Evolutionary conservation across 2,797 vertebrate genomes (phyloP).

Genomic region (Chaenodraco wilsoni): DNA sequence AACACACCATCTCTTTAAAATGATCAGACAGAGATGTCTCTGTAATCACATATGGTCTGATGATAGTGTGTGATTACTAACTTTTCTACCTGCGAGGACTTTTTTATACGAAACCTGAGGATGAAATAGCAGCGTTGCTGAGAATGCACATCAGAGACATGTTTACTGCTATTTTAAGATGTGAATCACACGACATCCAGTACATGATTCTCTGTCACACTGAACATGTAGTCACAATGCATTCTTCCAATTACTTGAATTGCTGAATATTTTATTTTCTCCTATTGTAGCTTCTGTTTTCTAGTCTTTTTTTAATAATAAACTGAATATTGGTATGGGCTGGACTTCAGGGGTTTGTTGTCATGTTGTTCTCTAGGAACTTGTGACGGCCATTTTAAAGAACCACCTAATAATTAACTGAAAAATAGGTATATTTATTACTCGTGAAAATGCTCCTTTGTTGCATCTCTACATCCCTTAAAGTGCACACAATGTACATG

Average conservation of each 20-base stretch:
- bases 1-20: constrained; percentile 49
- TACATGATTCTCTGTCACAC: not conserved
- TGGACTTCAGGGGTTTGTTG: not conserved
- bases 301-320: not conserved
- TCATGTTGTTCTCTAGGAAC: not conserved
- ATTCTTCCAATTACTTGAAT: not conserved
- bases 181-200: not conserved
- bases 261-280: not conserved
- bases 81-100: constrained; percentile 34
- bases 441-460: not conserved
- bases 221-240: not conserved
- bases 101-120: constrained; percentile 22
- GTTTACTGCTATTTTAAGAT: constrained; percentile 32
- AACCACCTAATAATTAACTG: not conserved
- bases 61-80: constrained; percentile 40
- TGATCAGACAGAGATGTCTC: constrained; percentile 38
- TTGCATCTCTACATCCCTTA: not conserved
- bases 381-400: not conserved
- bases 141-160: constrained; percentile 27
- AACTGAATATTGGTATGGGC: not conserved
- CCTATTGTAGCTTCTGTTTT: not conserved
- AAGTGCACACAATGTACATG: not conserved
- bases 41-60: constrained; percentile 45
- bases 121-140: constrained; percentile 23
- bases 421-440: not conserved